Percentiles rank a stretch among this genome's conserved stretches.
Evolutionary conservation across 2,113 vertebrate genomes (phyloP).

Genomic region (Eurystomus gularis): DNA sequence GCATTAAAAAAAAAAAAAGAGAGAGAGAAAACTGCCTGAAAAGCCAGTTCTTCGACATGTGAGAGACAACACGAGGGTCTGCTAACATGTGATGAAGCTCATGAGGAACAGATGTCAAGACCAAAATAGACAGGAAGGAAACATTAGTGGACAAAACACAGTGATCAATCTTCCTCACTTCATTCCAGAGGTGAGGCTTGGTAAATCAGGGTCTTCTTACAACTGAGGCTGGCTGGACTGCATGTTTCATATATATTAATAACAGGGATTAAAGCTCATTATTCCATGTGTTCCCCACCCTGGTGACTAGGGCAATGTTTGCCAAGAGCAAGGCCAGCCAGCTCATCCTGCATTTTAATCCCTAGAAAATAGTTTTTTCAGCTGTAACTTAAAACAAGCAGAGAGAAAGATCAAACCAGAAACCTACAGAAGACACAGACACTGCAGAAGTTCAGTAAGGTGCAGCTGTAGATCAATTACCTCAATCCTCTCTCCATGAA

Average conservation of each 20-base stretch:
- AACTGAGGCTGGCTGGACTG: background rate
- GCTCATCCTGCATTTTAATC: background rate
- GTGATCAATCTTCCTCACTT: background rate
- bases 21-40: background rate
- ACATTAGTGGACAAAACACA: background rate
- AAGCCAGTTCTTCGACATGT: background rate
- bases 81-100: background rate
- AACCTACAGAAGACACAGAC: background rate
- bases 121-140: background rate
- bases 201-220: background rate
- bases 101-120: background rate
- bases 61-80: background rate
- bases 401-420: background rate
- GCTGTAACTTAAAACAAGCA: background rate
- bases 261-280: slow-evolving; percentile 6
- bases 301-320: background rate
- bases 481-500: background rate
- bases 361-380: background rate
- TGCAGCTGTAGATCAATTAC: background rate
- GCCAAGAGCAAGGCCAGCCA: background rate
- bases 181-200: background rate
- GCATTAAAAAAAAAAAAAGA: background rate
- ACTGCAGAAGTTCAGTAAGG: background rate
- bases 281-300: background rate
- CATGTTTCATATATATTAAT: background rate